phyloP scores from a whole-genome alignment of 2,888 invertebrate genomes.

The Onchidella celtica region DNA sequence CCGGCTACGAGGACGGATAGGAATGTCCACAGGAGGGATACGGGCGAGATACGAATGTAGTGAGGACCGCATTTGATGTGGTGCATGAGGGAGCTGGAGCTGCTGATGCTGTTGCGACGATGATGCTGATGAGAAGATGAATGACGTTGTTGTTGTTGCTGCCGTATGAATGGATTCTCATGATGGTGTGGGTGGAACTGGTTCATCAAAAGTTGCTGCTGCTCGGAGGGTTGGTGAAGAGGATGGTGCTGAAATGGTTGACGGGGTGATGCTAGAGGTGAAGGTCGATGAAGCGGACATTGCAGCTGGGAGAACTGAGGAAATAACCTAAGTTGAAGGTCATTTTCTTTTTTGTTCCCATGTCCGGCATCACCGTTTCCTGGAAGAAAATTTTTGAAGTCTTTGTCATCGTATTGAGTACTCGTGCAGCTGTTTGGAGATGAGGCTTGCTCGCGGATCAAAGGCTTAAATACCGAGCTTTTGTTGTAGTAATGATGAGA shows the following conservation, averaged over 20 bases:
- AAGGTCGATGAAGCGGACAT: not conserved
- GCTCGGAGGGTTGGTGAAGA: conserved; percentile 5
- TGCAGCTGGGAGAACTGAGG: conserved; percentile 10
- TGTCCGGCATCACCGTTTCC: not conserved
- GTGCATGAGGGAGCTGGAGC: not conserved
- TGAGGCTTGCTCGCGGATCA: not conserved
- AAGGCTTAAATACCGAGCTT: not conserved
- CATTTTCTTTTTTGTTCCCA: not conserved
- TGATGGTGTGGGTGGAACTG: not conserved
- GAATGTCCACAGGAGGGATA: conserved; percentile 73
- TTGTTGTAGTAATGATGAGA: conserved; percentile 35
- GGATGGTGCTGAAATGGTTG: not conserved
- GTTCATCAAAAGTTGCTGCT: not conserved
- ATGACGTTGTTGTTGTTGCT: not conserved
- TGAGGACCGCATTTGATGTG: conserved; percentile 15
- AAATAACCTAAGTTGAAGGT: conserved; percentile 6
- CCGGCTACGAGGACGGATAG: conserved; percentile 75
- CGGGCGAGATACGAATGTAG: conserved; percentile 53
- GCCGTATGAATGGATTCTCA: not conserved
- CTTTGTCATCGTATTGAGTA: not conserved
- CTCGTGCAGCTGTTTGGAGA: not conserved
- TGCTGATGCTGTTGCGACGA: not conserved
- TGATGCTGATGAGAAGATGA: too few species aligned
- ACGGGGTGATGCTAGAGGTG: not conserved
- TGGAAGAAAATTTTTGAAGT: not conserved